Evolutionary conservation across 2,113 vertebrate species (phyloP).

Genomic region (Drymodes brunneopygia): DNA sequence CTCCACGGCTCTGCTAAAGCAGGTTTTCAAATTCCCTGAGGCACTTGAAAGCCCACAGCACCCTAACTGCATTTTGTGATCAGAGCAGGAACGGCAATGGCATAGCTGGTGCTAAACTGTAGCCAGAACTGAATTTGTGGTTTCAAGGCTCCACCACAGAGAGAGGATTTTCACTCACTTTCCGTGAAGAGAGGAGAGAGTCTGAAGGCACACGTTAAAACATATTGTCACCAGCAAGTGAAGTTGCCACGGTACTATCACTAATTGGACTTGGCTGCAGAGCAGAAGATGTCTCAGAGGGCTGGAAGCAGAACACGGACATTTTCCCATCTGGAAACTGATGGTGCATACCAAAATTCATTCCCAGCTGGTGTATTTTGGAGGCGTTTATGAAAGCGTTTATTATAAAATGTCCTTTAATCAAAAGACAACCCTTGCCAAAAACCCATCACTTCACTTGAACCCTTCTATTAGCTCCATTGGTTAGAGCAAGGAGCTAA

Average conservation of each 20-base stretch:
- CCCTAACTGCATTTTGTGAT: not conserved
- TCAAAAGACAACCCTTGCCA: conserved; percentile 5
- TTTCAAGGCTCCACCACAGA: not conserved
- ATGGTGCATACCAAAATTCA: conserved; percentile 32
- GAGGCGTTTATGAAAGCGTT: not conserved
- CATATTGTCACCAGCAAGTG: conserved; percentile 43
- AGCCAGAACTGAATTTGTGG: not conserved
- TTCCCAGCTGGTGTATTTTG: conserved; percentile 41
- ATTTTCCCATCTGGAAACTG: conserved; percentile 44
- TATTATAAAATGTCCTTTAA: not conserved
- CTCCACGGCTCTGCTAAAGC: not conserved
- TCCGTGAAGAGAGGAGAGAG: not conserved
- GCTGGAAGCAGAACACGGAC: conserved; percentile 41
- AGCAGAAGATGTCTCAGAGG: conserved; percentile 42
- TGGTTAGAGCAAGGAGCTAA: not conserved
- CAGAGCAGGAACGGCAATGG: not conserved
- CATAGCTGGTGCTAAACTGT: not conserved
- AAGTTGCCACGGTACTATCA: conserved; percentile 10
- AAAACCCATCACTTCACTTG: not conserved
- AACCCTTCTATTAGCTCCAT: not conserved
- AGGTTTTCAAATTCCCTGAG: not conserved
- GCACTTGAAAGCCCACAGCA: not conserved
- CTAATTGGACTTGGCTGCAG: conserved; percentile 47
- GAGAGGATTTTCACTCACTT: not conserved
- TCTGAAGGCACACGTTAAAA: conserved; percentile 2